phyloP scores from a whole-genome alignment of 2,113 vertebrate species.

The Gallinago jamesoni region DNA sequence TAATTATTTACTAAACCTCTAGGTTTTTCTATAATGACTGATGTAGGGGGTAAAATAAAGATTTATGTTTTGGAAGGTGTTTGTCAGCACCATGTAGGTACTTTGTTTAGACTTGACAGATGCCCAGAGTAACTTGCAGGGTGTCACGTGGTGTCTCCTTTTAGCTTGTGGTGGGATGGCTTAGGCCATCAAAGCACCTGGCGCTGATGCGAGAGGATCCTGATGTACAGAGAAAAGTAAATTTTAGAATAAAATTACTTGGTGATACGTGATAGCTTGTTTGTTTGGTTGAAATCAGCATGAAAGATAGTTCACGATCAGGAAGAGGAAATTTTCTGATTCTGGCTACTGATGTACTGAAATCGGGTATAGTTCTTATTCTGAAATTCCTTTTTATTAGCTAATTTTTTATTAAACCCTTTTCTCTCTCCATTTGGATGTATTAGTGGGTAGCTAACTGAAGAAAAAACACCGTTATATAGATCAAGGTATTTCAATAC shows the following conservation, averaged over 20 bases:
- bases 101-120: background rate
- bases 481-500: background rate
- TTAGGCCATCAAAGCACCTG: background rate
- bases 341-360: background rate
- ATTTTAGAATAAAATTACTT: background rate
- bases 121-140: background rate
- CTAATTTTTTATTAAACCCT: background rate
- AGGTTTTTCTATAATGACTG: background rate
- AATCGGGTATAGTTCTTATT: background rate
- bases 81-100: background rate
- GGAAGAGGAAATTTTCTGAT: background rate
- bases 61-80: background rate
- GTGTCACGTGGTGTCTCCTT: background rate
- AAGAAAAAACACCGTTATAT: background rate
- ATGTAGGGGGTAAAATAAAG: background rate
- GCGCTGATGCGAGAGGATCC: rapidly evolving
- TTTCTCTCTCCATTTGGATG: background rate
- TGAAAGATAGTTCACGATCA: background rate
- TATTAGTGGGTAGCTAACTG: background rate
- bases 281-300: background rate
- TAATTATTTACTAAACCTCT: background rate
- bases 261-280: background rate
- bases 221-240: background rate
- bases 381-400: background rate
- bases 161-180: background rate